These are phyloP conservation scores for Andrena haemorrhoa DNA, from an alignment of 2,888 invertebrate species.

Conservation along the genomic window DNA sequence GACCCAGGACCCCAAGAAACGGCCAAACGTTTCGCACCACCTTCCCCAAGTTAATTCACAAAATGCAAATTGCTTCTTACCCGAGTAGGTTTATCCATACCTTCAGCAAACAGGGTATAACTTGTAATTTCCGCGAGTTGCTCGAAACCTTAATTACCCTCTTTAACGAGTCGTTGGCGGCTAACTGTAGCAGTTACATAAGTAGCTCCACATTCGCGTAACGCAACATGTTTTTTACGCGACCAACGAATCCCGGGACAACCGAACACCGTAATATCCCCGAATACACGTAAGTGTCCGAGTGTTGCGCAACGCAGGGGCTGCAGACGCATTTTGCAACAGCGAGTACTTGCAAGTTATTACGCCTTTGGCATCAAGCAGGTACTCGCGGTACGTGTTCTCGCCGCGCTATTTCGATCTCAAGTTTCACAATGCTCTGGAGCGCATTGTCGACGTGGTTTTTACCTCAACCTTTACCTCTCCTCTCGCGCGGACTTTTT, in stretches of 20 bases:
- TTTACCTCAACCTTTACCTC: slow-evolving; percentile 32
- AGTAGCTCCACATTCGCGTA: too few relatives aligned
- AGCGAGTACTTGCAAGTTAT: slow-evolving; percentile 76
- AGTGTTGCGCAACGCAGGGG: background rate
- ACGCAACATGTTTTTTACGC: background rate
- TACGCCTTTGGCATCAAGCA: slow-evolving; percentile 78
- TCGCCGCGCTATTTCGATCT: slow-evolving; percentile 66
- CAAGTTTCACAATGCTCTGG: slow-evolving; percentile 68
- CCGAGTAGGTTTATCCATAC: background rate
- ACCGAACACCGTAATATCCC: background rate
- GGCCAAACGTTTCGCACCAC: background rate
- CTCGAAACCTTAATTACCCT: background rate
- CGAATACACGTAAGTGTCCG: background rate
- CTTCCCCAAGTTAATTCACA: background rate
- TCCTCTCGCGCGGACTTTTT: too few relatives aligned
- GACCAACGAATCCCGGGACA: background rate
- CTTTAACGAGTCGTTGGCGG: background rate
- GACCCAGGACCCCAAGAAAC: too few relatives aligned
- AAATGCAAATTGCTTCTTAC: background rate
- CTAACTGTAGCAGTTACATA: background rate
- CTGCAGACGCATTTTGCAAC: slow-evolving; percentile 2
- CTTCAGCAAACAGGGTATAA: background rate
- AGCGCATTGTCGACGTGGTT: slow-evolving; percentile 41
- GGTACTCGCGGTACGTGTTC: slow-evolving; percentile 57
- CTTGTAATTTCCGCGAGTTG: slow-evolving; percentile 3